Evolutionary conservation across 2,797 vertebrate genomes (phyloP), one percentile per base, ranked within the genome.

Genomic region (Hydrocynus forskahlii): DNA sequence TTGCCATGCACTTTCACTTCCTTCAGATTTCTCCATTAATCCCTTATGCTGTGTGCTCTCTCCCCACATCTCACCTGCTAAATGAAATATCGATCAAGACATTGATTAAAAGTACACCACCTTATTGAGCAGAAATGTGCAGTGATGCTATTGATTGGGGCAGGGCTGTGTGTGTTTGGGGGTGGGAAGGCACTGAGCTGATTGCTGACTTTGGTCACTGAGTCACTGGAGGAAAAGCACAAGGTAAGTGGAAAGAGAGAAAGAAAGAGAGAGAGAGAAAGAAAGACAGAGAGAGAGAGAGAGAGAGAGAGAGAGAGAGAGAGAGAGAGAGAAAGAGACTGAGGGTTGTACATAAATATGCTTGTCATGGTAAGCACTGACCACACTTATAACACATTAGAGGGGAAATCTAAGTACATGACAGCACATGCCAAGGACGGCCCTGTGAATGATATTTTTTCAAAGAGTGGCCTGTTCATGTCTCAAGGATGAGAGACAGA

Each of bases 21-120:
- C 40, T 50, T 64, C 67, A 66, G 50, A 71, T 78, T 85, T 81
- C 78, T 82, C 79, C 79, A 88, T 87, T 84, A 87, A 83, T 89
- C 83, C 83, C 83, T 55, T 78, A 78, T 63, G 43, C 48, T 71
- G 71, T 72, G 70, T 16, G 67, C 60, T 59, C 82, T 79, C 76
- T 81, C 77, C 78, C 70, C 70, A 84, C 68, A 86, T 81, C 86
- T 90, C 84, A 88, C 87, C 88, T 91, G 87, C 86, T 92, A 92
- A 92, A 93, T 92, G 86, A 92, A 89, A 76, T 93, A 92, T 93
- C 8, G 92, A 94, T 92, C 88, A 89, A 62, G 81, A 19, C 79
- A 92, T 85, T 92, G 91, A 94, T 93, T 90, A 90, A 90, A 93
- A 82, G 88, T 82, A 75, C 38, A 79, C 75, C 80, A 81, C 71